A percentile compares a stretch with the other conserved stretches of the same genome.
These are phyloP conservation scores for Philhelius pedissequus DNA, from an alignment of 2,888 invertebrate genomes.

Conservation along the genomic window DNA sequence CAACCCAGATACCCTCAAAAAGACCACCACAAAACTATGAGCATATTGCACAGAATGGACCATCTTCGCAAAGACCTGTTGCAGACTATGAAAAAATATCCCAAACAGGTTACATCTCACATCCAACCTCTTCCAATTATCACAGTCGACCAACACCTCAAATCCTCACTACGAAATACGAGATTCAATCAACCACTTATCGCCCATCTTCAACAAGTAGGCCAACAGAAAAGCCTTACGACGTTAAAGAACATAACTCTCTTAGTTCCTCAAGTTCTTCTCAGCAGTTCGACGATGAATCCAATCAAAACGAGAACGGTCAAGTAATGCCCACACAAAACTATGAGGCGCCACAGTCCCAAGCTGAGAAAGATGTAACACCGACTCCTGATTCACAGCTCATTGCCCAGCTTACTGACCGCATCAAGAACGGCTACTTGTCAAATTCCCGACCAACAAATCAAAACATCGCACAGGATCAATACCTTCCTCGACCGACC, in stretches of 20 bases:
- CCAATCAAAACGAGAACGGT: neutral
- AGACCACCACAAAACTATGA: constrained; percentile 15
- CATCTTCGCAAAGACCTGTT: constrained; percentile 25
- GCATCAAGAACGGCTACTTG: constrained; percentile 35
- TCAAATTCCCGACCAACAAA: constrained; percentile 23
- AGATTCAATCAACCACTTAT: constrained; percentile 34
- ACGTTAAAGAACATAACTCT: constrained; percentile 29
- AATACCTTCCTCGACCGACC: constrained; percentile 44
- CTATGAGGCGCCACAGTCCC: constrained; percentile 1
- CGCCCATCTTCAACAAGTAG: constrained; percentile 6
- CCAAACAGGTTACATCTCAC: constrained; percentile 34
- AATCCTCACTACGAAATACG: constrained; percentile 45
- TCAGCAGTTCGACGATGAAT: constrained; percentile 4
- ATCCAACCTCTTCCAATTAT: constrained; percentile 23
- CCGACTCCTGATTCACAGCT: constrained; percentile 51
- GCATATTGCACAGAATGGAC: neutral
- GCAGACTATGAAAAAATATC: constrained; percentile 46
- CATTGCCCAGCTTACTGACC: constrained; percentile 51
- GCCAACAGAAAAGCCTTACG: constrained; percentile 41
- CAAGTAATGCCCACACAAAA: neutral
- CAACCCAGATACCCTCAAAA: neutral
- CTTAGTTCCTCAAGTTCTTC: constrained; percentile 23
- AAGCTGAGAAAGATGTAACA: constrained; percentile 30
- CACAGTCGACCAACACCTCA: constrained; percentile 45
- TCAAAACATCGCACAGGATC: constrained; percentile 14